These are phyloP conservation scores for Epirrhoe tristata DNA, from an alignment of 2,888 invertebrate species.

Conservation along the genomic window DNA sequence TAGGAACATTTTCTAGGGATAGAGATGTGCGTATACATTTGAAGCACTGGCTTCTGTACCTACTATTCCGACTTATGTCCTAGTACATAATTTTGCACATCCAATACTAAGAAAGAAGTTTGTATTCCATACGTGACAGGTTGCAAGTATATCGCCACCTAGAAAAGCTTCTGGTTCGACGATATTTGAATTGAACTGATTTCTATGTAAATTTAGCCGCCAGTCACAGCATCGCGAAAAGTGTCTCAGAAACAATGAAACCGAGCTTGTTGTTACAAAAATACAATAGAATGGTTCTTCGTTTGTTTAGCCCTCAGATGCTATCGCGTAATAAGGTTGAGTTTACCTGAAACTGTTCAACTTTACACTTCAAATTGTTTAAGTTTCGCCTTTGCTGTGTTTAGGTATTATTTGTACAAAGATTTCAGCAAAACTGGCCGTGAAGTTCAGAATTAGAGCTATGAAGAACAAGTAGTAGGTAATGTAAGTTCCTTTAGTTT, in stretches of 20 bases:
- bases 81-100: no score
- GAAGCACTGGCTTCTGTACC: no score
- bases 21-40: no score
- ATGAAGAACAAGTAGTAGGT: not conserved
- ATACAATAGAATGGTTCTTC: conserved; percentile 52
- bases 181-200: not conserved
- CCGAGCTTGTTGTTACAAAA: conserved; percentile 47
- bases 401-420: conserved; percentile 30
- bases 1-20: no score
- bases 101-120: no score
- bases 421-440: conserved; percentile 26
- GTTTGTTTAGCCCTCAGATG: conserved; percentile 39
- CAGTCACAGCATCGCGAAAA: conserved; percentile 14
- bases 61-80: no score
- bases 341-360: conserved; percentile 36
- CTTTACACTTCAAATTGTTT: conserved; percentile 34
- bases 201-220: not conserved
- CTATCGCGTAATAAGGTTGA: conserved; percentile 36
- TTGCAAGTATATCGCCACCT: no score
- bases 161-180: no score
- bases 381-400: conserved; percentile 28
- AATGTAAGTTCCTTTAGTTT: not conserved
- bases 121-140: no score
- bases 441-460: not conserved
- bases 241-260: conserved; percentile 55